Percentiles rank a stretch among this genome's conserved stretches.
These are phyloP conservation scores for Smutsia gigantea DNA, from an alignment of 2,797 vertebrate species.

Conservation along the genomic window DNA sequence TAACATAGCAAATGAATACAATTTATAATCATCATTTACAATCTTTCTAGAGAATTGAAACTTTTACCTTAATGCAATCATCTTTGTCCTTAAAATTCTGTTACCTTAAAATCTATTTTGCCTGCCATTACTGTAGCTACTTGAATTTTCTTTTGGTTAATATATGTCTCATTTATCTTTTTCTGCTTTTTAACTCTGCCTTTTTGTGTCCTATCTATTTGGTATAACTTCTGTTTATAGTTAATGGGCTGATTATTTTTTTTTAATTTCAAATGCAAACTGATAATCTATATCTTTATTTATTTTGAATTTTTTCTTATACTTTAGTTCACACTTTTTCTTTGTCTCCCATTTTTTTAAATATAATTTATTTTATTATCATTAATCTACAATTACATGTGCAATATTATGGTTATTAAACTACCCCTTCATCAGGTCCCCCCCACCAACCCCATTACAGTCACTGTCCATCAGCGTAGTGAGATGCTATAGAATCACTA, in stretches of 20 bases:
- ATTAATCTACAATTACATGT: too few species aligned
- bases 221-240: background rate
- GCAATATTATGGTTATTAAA: too few species aligned
- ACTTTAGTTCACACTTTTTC: background rate
- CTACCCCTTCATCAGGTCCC: too few species aligned
- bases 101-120: background rate
- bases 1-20: background rate
- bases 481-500: too few species aligned
- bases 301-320: background rate
- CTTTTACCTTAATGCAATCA: background rate
- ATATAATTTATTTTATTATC: too few species aligned
- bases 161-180: background rate
- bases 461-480: too few species aligned
- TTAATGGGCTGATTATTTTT: background rate
- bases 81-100: background rate
- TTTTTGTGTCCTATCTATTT: background rate
- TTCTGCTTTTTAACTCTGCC: background rate
- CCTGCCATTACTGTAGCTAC: background rate
- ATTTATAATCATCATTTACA: background rate
- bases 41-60: background rate
- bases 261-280: background rate
- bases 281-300: background rate
- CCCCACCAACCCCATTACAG: too few species aligned
- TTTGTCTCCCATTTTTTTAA: background rate
- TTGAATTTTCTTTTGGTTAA: background rate